phyloP scores from a whole-genome alignment of 2,113 vertebrate species.

The Hirundichthys speculiger region DNA sequence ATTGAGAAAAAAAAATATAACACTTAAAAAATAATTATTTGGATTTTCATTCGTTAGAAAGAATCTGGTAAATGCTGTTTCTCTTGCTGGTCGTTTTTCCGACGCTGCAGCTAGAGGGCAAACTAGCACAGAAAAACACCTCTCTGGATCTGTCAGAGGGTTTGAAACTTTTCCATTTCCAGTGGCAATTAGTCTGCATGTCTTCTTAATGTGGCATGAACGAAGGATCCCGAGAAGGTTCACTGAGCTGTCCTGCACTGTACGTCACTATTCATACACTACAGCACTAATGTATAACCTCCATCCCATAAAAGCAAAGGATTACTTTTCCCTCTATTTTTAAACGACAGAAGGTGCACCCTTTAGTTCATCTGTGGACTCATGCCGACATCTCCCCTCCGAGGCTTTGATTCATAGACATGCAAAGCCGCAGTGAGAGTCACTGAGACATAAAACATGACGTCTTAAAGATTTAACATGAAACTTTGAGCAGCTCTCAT shows the following conservation, averaged over 20 bases:
- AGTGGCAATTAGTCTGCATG: conserved; percentile 1
- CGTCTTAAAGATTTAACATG: conserved; percentile 54
- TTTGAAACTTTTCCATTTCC: not conserved
- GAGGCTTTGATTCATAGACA: conserved; percentile 16
- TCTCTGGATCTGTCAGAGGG: conserved; percentile 4
- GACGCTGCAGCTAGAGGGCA: conserved; percentile 66
- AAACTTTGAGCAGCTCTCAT: conserved; percentile 36
- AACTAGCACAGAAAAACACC: conserved; percentile 49
- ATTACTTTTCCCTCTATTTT: conserved; percentile 1
- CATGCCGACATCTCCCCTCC: conserved; percentile 17
- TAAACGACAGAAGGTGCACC: conserved; percentile 9
- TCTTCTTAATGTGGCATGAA: conserved; percentile 17
- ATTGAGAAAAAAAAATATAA: too few species aligned
- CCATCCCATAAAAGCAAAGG: not conserved
- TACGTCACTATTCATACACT: not conserved
- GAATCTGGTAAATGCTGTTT: too few species aligned
- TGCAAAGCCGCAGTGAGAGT: conserved; percentile 4
- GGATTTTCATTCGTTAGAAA: too few species aligned
- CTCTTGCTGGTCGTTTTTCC: conserved; percentile 22
- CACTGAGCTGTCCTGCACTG: not conserved
- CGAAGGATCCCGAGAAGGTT: not conserved
- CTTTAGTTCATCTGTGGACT: conserved; percentile 25
- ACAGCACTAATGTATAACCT: not conserved
- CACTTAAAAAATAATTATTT: too few species aligned
- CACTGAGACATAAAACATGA: conserved; percentile 38